phyloP scores from a whole-genome alignment of 2,888 invertebrate species.

The Ashinkailepas kermadecensis region DNA sequence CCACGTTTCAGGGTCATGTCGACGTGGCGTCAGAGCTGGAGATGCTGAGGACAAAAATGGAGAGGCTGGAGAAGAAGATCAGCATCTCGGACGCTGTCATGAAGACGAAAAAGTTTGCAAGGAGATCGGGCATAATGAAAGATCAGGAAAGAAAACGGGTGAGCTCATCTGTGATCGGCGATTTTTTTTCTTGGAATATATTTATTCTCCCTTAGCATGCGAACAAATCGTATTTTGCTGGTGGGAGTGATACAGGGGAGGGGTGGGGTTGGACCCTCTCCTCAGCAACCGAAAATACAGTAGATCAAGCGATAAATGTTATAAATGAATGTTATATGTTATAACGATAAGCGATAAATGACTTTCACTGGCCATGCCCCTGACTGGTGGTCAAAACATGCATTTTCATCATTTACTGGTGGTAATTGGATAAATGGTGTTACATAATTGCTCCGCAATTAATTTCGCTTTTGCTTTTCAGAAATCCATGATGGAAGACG shows the following conservation, averaged over 20 bases:
- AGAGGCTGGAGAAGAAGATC: background rate
- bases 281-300: no score
- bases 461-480: background rate
- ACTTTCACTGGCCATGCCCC: no score
- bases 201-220: no score
- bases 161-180: background rate
- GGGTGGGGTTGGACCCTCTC: background rate
- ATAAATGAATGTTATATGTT: no score
- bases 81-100: background rate
- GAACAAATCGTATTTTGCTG: no score
- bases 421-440: no score
- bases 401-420: no score
- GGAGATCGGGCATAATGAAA: background rate
- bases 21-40: background rate
- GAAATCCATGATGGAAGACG: background rate
- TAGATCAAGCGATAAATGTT: no score
- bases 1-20: background rate
- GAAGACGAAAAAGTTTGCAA: background rate
- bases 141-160: background rate
- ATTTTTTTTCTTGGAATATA: no score
- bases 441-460: no score
- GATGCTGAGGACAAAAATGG: background rate
- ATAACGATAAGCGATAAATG: no score
- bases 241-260: background rate
- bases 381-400: no score